These are phyloP conservation scores for Hartigia nigra DNA, from an alignment of 2,888 invertebrate species.

Conservation along the genomic window DNA sequence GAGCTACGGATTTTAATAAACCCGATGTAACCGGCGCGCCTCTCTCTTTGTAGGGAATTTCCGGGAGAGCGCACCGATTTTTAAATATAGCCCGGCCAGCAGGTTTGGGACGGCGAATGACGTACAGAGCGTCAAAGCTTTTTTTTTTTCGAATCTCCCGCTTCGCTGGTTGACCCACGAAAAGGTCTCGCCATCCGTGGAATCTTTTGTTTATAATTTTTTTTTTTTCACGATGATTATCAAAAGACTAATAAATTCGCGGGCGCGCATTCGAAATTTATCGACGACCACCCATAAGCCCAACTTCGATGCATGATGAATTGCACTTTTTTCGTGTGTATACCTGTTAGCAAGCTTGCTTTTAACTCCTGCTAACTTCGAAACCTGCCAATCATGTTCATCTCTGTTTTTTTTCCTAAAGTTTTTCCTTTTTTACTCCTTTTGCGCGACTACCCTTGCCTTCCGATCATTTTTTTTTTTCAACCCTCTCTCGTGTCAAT, in stretches of 20 bases:
- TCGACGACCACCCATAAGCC: conserved; percentile 19
- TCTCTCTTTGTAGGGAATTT: conserved; percentile 61
- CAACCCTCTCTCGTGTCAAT: conserved; percentile 9
- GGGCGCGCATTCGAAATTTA: conserved; percentile 63
- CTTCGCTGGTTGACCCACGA: conserved; percentile 64
- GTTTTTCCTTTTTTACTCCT: conserved; percentile 9
- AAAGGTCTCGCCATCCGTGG: conserved; percentile 65
- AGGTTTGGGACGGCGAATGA: conserved; percentile 58
- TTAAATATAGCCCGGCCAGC: conserved; percentile 61
- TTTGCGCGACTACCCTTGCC: conserved; percentile 13
- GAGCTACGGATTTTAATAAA: conserved; percentile 60
- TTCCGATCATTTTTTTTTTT: conserved; percentile 3
- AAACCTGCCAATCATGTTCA: background rate
- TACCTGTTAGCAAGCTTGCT: background rate
- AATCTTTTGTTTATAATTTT: conserved; percentile 66
- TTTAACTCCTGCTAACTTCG: background rate
- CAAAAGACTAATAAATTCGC: conserved; percentile 49
- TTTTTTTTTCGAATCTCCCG: conserved; percentile 53
- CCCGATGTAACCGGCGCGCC: conserved; percentile 54
- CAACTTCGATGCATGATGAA: background rate
- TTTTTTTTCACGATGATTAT: conserved; percentile 61
- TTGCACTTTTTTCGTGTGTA: conserved; percentile 2
- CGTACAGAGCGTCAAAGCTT: conserved; percentile 57
- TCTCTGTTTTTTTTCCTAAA: background rate
- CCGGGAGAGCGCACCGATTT: conserved; percentile 64